These are phyloP conservation scores for Oryzias javanicus DNA, from an alignment of 2,113 vertebrate species.

Conservation along the genomic window DNA sequence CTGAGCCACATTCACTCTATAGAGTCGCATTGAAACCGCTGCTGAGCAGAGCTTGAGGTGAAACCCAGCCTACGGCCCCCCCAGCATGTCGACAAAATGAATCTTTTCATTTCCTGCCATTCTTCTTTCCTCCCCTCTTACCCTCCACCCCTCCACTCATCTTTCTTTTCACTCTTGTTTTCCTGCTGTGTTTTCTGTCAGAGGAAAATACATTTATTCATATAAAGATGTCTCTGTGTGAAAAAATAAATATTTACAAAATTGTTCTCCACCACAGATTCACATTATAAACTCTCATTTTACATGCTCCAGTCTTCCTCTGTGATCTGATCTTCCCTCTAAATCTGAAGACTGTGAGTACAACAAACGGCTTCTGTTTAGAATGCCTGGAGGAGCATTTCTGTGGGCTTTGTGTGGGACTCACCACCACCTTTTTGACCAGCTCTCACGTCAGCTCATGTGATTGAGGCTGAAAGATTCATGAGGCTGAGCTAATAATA, in stretches of 20 bases:
- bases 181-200: slow-evolving; percentile 50
- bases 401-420: slow-evolving; percentile 31
- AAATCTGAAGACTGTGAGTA: slow-evolving; percentile 31
- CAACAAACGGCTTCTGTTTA: slow-evolving; percentile 39
- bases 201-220: slow-evolving; percentile 58
- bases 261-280: slow-evolving; percentile 47
- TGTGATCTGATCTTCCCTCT: slow-evolving; percentile 4
- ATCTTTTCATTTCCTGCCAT: slow-evolving; percentile 68
- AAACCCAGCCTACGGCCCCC: slow-evolving; percentile 41
- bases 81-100: slow-evolving; percentile 49
- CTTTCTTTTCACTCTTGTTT: slow-evolving; percentile 13
- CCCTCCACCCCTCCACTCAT: slow-evolving; percentile 25
- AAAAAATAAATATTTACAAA: slow-evolving; percentile 55
- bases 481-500: slow-evolving; percentile 66
- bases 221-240: slow-evolving; percentile 54
- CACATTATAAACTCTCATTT: slow-evolving; percentile 4
- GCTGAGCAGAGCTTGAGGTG: slow-evolving; percentile 54
- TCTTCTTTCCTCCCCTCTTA: slow-evolving; percentile 24
- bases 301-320: background rate
- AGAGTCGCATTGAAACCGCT: slow-evolving; percentile 49
- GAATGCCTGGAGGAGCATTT: slow-evolving; percentile 17
- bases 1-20: slow-evolving; percentile 31
- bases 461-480: slow-evolving; percentile 68
- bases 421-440: slow-evolving; percentile 45
- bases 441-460: slow-evolving; percentile 39